Base-by-base conservation (phyloP, 1,140 invertebrate genomes). In the Calephelis nemesis region DNA sequence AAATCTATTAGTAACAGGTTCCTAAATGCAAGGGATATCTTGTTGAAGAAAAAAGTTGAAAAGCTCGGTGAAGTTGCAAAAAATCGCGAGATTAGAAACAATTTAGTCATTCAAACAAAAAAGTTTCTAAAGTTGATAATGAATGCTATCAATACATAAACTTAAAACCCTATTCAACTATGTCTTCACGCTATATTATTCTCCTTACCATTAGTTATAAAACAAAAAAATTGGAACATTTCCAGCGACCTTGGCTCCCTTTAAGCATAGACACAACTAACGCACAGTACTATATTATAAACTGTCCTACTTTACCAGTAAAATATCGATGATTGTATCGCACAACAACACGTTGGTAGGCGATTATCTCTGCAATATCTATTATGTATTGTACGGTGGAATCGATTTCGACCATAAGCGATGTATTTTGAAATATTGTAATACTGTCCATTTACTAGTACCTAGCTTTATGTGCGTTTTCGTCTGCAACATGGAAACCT, bases 211-310 rank as follows among this genome's bases (percentile, higher is more conserved):
- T 66, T 66, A 70, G 62, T 71, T 68, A 49, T 15, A 71, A 72
- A 73, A 77, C 72, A 72, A 67, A 72, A 63, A 77, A 76, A 76
- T 78, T 89, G 84, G 87, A 86, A 76, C 80, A 74, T 52, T 79
- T 87, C 84, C 85, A 89, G 79, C 83, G 83, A 83, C 87, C 87
- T 89, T 89, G 87, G 74, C 82, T 77, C 71, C 76, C 83, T 86
- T 74, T 70, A 71, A 80, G 74, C 77, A 76, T 79, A 74, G 73
- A 74, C 74, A 74, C 74, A 74, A 78, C 79, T 77, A 79, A 77
- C 76, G 79, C 77, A 70, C 74, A 75, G 30, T 40, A 60, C 39
- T 78, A 83, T 79, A 78, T 84, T 81, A 85, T 78, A 82, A 74
- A 79, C 58, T 70, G 85, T 62, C 79, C 83, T 76, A 84, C 70